A percentile compares a stretch with the other conserved stretches of the same genome.
phyloP scores from a whole-genome alignment of 1,140 invertebrate species.

The Ceratosolen fusciceps region DNA sequence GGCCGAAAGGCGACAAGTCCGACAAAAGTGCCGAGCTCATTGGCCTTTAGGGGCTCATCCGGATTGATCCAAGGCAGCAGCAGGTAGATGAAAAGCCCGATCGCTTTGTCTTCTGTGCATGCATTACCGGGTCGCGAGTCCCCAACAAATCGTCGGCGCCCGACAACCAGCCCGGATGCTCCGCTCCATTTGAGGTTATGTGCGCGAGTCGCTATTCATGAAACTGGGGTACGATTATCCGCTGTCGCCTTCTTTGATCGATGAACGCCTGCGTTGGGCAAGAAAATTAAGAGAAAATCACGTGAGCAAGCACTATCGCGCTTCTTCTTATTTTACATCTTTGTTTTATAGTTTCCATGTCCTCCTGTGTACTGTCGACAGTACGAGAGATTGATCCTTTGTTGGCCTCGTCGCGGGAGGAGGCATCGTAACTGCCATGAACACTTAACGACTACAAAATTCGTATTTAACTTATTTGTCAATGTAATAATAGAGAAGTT shows the following conservation, averaged over 20 bases:
- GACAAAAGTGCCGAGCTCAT: constrained; percentile 53
- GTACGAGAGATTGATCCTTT: constrained; percentile 36
- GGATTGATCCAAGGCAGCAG: constrained; percentile 56
- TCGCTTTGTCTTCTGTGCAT: constrained; percentile 5
- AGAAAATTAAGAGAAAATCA: background rate
- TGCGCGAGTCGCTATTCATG: background rate
- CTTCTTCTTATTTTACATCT: constrained; percentile 22
- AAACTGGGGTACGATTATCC: constrained; percentile 17
- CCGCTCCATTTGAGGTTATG: constrained; percentile 3
- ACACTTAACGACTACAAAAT: constrained; percentile 15
- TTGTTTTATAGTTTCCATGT: constrained; percentile 24
- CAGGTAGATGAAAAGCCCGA: constrained; percentile 51
- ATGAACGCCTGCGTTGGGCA: background rate
- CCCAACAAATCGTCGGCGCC: background rate
- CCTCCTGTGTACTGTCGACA: constrained; percentile 8
- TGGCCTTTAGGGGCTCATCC: constrained; percentile 56
- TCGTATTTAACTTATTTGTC: too few species aligned
- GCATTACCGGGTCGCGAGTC: constrained; percentile 23
- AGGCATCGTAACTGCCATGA: background rate
- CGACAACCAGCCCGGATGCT: background rate
- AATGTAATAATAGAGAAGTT: background rate
- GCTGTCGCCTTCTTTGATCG: constrained; percentile 34
- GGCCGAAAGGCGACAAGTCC: constrained; percentile 28
- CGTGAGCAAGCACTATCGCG: too few species aligned
- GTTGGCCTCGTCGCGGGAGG: constrained; percentile 1